These are phyloP conservation scores for Mimas tiliae DNA, from an alignment of 2,888 invertebrate genomes.

Conservation along the genomic window DNA sequence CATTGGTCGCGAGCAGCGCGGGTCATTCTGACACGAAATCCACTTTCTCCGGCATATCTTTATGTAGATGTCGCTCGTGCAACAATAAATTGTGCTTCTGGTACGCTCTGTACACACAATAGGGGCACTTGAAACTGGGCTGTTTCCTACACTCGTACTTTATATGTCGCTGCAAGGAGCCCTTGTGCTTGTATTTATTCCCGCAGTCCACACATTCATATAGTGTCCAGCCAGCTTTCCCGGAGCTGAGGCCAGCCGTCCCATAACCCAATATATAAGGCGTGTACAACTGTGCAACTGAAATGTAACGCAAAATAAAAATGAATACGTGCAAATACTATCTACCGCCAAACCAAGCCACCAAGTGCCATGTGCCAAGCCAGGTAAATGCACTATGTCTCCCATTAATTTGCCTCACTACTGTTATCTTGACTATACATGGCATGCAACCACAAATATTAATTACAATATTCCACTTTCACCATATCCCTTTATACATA, in stretches of 20 bases:
- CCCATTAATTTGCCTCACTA: constrained; percentile 78
- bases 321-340: constrained; percentile 79
- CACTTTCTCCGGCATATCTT: constrained; percentile 83
- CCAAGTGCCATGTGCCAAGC: constrained; percentile 73
- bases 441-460: constrained; percentile 63
- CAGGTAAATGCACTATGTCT: constrained; percentile 83
- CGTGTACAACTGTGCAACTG: constrained; percentile 84
- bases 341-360: constrained; percentile 80
- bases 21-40: constrained; percentile 82
- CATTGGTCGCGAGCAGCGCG: constrained; percentile 62
- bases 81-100: constrained; percentile 86
- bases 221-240: constrained; percentile 77
- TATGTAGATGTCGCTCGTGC: constrained; percentile 82
- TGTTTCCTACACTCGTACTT: constrained; percentile 90
- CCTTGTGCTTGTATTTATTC: constrained; percentile 92
- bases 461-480: constrained; percentile 38
- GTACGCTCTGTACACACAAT: constrained; percentile 88
- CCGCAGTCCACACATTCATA: constrained; percentile 90
- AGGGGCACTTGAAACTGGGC: constrained; percentile 88
- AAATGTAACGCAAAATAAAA: constrained; percentile 64
- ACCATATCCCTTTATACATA: constrained; percentile 20
- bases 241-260: constrained; percentile 72
- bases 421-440: constrained; percentile 50
- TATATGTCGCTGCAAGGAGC: constrained; percentile 90
- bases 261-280: constrained; percentile 84